phyloP scores from a whole-genome alignment of 2,797 vertebrate species.

The Hemibagrus guttatus region DNA sequence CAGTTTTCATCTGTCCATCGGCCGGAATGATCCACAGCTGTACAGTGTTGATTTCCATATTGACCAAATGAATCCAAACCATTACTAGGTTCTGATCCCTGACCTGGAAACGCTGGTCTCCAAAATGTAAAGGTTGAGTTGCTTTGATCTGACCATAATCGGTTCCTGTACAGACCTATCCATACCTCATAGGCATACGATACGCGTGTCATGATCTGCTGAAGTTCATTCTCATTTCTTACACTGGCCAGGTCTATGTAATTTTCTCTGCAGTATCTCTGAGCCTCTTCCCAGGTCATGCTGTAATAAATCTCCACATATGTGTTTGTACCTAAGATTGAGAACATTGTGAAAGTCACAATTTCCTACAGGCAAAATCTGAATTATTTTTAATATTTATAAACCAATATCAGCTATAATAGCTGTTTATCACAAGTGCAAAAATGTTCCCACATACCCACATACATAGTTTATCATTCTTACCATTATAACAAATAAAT shows the following conservation, averaged over 20 bases:
- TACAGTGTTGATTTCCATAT: conserved; percentile 1
- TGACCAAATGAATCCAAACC: neutral
- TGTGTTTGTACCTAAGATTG: neutral
- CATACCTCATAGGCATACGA: too few relatives aligned
- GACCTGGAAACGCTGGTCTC: neutral
- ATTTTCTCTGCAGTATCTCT: conserved; percentile 36
- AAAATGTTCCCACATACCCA: too few relatives aligned
- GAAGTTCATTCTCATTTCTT: conserved; percentile 26
- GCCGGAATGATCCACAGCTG: conserved; percentile 21
- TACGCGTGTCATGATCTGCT: neutral
- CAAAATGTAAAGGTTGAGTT: neutral
- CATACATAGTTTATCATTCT: neutral
- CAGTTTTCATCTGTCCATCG: conserved; percentile 43
- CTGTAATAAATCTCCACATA: neutral
- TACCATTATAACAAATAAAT: neutral
- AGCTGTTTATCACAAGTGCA: neutral
- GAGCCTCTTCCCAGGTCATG: conserved; percentile 42
- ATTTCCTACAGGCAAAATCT: neutral
- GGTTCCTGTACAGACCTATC: conserved; percentile 24
- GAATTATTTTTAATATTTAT: neutral
- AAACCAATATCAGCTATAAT: neutral
- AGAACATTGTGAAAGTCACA: neutral
- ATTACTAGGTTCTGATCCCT: neutral
- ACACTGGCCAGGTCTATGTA: conserved; percentile 37
- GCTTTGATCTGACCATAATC: conserved; percentile 35